phyloP scores from a whole-genome alignment of 1,140 invertebrate genomes.

The Atta colombica region DNA sequence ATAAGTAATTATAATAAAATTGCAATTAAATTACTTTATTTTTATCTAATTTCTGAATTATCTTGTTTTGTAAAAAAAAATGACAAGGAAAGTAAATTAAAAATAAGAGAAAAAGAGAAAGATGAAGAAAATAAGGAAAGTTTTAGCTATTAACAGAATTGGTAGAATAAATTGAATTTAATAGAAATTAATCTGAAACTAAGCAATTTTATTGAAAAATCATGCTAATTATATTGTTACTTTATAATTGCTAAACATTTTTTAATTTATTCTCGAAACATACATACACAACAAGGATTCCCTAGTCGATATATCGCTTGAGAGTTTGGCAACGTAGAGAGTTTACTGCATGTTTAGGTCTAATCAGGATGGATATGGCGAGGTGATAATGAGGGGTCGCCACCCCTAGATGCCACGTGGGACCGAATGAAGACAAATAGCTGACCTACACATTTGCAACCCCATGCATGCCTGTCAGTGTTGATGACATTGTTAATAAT shows the following conservation, averaged over 20 bases:
- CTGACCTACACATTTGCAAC: constrained; percentile 73
- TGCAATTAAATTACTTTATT: constrained; percentile 7
- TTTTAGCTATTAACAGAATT: neutral
- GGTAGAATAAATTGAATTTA: neutral
- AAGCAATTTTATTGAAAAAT: neutral
- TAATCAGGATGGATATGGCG: constrained; percentile 80
- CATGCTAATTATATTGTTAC: neutral
- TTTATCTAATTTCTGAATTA: neutral
- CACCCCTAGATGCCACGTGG: constrained; percentile 76
- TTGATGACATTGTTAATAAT: constrained; percentile 68
- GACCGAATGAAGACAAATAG: constrained; percentile 81
- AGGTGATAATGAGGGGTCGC: constrained; percentile 79
- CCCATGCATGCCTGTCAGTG: constrained; percentile 65
- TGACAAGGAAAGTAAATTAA: neutral
- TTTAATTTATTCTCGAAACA: neutral
- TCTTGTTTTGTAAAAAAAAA: no score
- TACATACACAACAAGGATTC: constrained; percentile 21
- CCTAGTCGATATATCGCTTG: constrained; percentile 62
- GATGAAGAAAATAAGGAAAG: neutral
- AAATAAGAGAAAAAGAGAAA: neutral
- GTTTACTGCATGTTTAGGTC: constrained; percentile 77
- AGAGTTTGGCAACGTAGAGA: constrained; percentile 67
- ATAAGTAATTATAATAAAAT: constrained; percentile 8
- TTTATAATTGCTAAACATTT: neutral
- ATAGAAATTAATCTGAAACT: neutral